Percentiles rank a stretch among this genome's conserved stretches.
Conservation (phyloP, 1,140 invertebrate species). For the Ectropis grisescens region DNA sequence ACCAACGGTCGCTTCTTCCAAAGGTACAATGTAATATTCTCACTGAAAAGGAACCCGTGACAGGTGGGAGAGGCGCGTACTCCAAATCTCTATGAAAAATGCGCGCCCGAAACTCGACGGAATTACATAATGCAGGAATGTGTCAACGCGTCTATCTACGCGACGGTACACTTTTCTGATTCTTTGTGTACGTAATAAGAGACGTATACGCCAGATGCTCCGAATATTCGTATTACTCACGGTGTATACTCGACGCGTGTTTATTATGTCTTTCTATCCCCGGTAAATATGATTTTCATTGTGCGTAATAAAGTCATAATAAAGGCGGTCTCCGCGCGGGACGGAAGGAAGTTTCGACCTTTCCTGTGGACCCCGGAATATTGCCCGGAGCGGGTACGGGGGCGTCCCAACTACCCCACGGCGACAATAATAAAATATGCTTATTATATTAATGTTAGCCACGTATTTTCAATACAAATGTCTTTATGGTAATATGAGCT, state of each 20-base stretch:
- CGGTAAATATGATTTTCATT: slow-evolving; percentile 45
- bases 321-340: slow-evolving; percentile 23
- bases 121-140: slow-evolving; percentile 40
- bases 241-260: too few relatives aligned
- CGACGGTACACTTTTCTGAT: slow-evolving; percentile 18
- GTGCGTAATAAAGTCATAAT: slow-evolving; percentile 43
- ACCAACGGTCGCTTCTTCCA: slow-evolving; percentile 13
- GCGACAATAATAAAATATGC: slow-evolving; percentile 8
- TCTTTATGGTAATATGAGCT: too few relatives aligned
- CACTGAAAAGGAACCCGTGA: slow-evolving; percentile 24
- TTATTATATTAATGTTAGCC: not conserved
- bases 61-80: slow-evolving; percentile 29
- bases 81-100: slow-evolving; percentile 40
- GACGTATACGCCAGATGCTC: slow-evolving; percentile 25
- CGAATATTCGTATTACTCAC: slow-evolving; percentile 13
- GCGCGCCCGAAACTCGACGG: slow-evolving; percentile 23
- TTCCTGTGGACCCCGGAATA: slow-evolving; percentile 25
- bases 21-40: slow-evolving; percentile 41
- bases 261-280: slow-evolving; percentile 38
- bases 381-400: slow-evolving; percentile 12
- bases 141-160: slow-evolving; percentile 20
- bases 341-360: slow-evolving; percentile 40
- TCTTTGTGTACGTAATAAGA: slow-evolving; percentile 40
- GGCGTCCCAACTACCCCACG: slow-evolving; percentile 1
- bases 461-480: too few relatives aligned